A percentile compares a stretch with the other conserved stretches of the same genome.
Conservation (phyloP, 2,888 invertebrate species). For the Frankliniella fusca region DNA sequence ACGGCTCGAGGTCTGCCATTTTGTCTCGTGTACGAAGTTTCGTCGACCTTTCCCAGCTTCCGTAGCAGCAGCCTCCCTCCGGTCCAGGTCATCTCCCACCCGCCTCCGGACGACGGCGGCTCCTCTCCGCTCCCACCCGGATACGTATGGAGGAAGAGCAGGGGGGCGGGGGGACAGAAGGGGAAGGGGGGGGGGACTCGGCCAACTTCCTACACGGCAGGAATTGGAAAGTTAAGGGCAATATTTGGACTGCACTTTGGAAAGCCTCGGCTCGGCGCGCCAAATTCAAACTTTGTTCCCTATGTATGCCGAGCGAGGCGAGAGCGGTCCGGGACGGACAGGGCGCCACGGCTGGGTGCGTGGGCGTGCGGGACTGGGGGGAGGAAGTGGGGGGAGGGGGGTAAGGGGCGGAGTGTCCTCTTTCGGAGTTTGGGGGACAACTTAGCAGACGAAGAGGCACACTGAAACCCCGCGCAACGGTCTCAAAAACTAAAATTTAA, state of each 20-base stretch:
- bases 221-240: constrained; percentile 17
- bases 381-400: no score
- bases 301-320: background rate
- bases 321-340: background rate
- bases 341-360: background rate
- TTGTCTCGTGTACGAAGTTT: no score
- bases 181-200: background rate
- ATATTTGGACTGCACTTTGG: constrained; percentile 26
- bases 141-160: background rate
- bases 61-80: no score
- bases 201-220: constrained; percentile 11
- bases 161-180: background rate
- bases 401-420: no score
- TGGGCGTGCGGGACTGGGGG: no score
- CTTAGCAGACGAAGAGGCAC: no score
- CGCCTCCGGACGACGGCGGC: background rate
- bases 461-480: no score
- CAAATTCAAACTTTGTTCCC: background rate
- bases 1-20: no score
- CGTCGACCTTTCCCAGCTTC: background rate
- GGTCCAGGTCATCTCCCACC: background rate
- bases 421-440: no score
- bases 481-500: no score
- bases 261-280: background rate
- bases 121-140: no score